A percentile compares a stretch with the other conserved stretches of the same genome.
Conservation (phyloP, 2,113 vertebrate species). For the Scomber japonicus region DNA sequence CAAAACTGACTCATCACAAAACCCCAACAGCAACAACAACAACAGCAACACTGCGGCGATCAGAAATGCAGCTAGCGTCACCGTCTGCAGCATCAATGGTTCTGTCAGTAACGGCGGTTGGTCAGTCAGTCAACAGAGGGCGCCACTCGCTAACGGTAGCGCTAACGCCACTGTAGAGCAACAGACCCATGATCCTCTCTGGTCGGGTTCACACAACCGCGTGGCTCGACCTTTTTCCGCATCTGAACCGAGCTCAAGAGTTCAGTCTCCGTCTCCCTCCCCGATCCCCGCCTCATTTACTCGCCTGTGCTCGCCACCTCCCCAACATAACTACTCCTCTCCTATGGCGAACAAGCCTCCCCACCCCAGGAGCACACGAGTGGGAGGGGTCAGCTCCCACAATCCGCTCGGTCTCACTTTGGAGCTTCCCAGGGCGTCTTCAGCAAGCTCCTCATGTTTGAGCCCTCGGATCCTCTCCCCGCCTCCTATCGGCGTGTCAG, state of each 20-base stretch:
- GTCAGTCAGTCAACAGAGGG: conserved; percentile 43
- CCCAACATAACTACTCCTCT: conserved; percentile 56
- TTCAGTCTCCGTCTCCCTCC: conserved; percentile 81
- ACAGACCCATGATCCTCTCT: conserved; percentile 55
- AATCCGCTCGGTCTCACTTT: conserved; percentile 76
- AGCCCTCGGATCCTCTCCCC: conserved; percentile 80
- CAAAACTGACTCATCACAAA: conserved; percentile 24
- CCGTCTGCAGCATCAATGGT: neutral
- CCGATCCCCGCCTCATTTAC: conserved; percentile 55
- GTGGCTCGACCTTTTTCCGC: conserved; percentile 82
- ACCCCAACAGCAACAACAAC: conserved; percentile 72
- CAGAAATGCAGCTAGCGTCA: neutral
- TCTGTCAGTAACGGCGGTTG: conserved; percentile 13
- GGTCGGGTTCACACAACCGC: conserved; percentile 72
- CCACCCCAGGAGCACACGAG: conserved; percentile 61
- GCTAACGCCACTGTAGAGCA: neutral
- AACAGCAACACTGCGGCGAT: neutral
- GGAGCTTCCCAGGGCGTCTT: conserved; percentile 70
- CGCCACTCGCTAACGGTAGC: conserved; percentile 16
- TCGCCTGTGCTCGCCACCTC: conserved; percentile 82
- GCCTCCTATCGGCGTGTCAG: conserved; percentile 80
- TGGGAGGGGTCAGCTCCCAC: conserved; percentile 50
- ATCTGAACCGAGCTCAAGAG: conserved; percentile 86
- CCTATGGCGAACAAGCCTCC: conserved; percentile 79
- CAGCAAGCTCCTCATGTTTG: conserved; percentile 55